Percentiles rank a stretch among this genome's conserved stretches.
phyloP scores from a whole-genome alignment of 2,888 invertebrate genomes.

The Chesias legatella region DNA sequence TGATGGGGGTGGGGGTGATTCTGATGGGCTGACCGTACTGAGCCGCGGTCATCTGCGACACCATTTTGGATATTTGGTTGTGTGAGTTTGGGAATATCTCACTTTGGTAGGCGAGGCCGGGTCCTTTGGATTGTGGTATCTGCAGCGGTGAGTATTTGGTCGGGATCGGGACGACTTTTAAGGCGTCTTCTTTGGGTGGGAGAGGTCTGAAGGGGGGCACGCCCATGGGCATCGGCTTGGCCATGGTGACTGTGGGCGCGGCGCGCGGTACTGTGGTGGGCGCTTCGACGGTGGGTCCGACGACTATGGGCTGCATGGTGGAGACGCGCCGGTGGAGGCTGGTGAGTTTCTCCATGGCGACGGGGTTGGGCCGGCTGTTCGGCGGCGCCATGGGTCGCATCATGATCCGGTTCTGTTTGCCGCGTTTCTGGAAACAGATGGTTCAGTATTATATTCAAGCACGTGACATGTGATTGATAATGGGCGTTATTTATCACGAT shows the following conservation, averaged over 20 bases:
- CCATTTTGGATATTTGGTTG: constrained; percentile 69
- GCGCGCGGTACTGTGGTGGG: constrained; percentile 34
- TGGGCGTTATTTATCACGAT: no score
- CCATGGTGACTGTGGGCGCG: constrained; percentile 63
- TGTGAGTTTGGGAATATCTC: constrained; percentile 66
- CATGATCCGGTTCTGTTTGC: constrained; percentile 73
- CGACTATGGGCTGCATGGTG: constrained; percentile 66
- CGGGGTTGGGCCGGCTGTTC: constrained; percentile 52
- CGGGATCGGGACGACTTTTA: constrained; percentile 73
- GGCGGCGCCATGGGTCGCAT: constrained; percentile 64
- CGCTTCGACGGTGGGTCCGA: constrained; percentile 49
- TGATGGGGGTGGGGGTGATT: constrained; percentile 58
- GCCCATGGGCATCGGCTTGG: constrained; percentile 78
- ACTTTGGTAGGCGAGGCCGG: constrained; percentile 66
- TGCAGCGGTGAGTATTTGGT: constrained; percentile 59
- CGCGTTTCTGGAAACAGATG: constrained; percentile 66
- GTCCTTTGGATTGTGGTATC: constrained; percentile 61
- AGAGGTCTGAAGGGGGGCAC: constrained; percentile 91
- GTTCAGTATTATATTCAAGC: no score
- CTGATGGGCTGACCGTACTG: constrained; percentile 51
- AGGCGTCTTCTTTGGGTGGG: constrained; percentile 82
- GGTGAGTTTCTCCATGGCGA: constrained; percentile 63
- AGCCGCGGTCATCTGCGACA: constrained; percentile 69
- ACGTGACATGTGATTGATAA: no score
- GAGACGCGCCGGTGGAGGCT: constrained; percentile 54